Evolutionary conservation across 2,797 vertebrate genomes (phyloP).

Genomic region (Austrolebias charrua): DNA sequence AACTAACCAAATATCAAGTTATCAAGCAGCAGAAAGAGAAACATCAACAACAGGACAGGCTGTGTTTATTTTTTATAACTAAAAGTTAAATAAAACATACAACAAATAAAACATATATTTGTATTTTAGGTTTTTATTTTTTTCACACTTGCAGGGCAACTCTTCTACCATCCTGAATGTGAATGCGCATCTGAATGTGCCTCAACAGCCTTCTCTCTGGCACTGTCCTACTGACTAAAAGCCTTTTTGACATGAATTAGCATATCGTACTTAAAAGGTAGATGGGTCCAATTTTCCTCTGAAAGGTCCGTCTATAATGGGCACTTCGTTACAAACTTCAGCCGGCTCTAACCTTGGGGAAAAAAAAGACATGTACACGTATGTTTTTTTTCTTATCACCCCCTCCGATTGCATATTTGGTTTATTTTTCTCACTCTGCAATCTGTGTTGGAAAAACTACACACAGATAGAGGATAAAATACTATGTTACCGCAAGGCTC

Average conservation of each 20-base stretch:
- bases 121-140: constrained; percentile 5
- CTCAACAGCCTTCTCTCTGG: constrained; percentile 59
- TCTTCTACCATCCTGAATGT: constrained; percentile 34
- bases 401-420: constrained; percentile 24
- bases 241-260: constrained; percentile 89
- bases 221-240: constrained; percentile 70
- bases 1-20: too few relatives aligned
- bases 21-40: too few relatives aligned
- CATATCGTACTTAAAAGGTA: constrained; percentile 97
- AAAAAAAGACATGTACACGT: constrained; percentile 74
- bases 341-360: constrained; percentile 87
- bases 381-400: constrained; percentile 17
- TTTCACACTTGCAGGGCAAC: constrained; percentile 33
- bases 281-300: constrained; percentile 90
- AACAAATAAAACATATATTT: constrained; percentile 28
- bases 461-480: neutral
- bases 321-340: constrained; percentile 91
- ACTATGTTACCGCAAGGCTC: constrained; percentile 56
- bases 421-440: constrained; percentile 45
- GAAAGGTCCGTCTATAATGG: constrained; percentile 95
- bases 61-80: constrained; percentile 7
- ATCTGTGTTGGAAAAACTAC: constrained; percentile 6
- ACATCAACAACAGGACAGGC: neutral
- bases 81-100: constrained; percentile 8
- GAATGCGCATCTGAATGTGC: constrained; percentile 58